These are phyloP conservation scores for Palythoa grandis DNA, from an alignment of 92 coral and sea anemone genomes.

Conservation along the genomic window DNA sequence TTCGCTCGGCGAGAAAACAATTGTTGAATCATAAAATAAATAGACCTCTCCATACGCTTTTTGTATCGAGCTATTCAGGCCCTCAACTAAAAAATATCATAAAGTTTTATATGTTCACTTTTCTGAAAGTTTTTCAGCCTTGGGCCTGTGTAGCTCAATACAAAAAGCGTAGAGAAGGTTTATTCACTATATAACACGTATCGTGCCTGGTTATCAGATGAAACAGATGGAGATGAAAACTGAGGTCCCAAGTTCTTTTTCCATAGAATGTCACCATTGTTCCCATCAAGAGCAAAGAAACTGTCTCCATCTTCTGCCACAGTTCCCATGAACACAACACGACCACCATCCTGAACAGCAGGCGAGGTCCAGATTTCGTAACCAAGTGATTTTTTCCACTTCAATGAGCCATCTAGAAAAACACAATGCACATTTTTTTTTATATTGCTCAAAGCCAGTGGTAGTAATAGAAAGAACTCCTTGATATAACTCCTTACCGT, in stretches of 20 bases:
- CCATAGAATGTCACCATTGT: slow-evolving; percentile 87
- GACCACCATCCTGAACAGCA: slow-evolving; percentile 85
- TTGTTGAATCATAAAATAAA: too few species aligned
- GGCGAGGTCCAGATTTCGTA: slow-evolving; percentile 95
- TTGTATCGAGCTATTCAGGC: too few species aligned
- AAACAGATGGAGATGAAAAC: slow-evolving; percentile 86
- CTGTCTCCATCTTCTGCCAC: slow-evolving; percentile 76
- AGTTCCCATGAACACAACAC: slow-evolving; percentile 79
- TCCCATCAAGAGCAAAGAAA: slow-evolving; percentile 79
- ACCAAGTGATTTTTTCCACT: slow-evolving; percentile 75
- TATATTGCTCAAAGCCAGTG: too few species aligned
- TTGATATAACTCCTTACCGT: too few species aligned
- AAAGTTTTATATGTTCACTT: too few species aligned
- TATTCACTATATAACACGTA: too few species aligned
- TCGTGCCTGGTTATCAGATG: slow-evolving; percentile 62
- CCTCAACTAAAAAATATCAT: too few species aligned
- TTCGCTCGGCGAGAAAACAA: too few species aligned
- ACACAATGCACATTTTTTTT: not conserved
- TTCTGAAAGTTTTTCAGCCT: too few species aligned
- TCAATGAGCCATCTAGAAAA: slow-evolving; percentile 68
- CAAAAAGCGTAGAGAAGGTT: too few species aligned
- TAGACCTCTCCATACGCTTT: too few species aligned
- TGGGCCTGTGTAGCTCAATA: too few species aligned
- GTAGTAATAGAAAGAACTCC: not conserved
- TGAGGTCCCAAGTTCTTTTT: slow-evolving; percentile 65